These are phyloP conservation scores for Tangara arthus DNA, from an alignment of 2,797 vertebrate genomes.

Conservation along the genomic window DNA sequence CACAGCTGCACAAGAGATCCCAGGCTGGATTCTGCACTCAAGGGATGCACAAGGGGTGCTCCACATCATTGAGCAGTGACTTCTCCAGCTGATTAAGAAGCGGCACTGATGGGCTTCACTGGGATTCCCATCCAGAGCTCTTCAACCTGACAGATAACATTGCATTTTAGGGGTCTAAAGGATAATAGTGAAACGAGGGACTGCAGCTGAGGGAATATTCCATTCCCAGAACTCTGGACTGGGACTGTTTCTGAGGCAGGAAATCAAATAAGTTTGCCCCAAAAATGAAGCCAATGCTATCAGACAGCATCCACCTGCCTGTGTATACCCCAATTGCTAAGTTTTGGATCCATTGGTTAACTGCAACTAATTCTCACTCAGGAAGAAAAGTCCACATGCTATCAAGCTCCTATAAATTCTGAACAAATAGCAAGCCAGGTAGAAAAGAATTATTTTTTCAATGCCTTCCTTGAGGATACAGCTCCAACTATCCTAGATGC, in stretches of 20 bases:
- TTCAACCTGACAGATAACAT: not conserved
- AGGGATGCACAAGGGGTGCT: constrained; percentile 56
- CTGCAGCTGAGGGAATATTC: not conserved
- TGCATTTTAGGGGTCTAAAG: constrained; percentile 36
- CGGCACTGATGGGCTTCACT: constrained; percentile 40
- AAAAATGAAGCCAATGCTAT: not conserved
- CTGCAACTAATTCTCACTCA: not conserved
- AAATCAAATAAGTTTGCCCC: not conserved
- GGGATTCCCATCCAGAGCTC: constrained; percentile 43
- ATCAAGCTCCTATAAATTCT: not conserved
- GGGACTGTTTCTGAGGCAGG: not conserved
- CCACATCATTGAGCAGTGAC: constrained; percentile 62
- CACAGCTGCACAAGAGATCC: not conserved
- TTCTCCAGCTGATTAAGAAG: constrained; percentile 55
- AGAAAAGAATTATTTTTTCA: not conserved
- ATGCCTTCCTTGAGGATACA: not conserved
- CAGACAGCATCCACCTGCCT: not conserved
- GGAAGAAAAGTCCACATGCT: not conserved
- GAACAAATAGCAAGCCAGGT: not conserved
- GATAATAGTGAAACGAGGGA: not conserved
- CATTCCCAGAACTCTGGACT: not conserved
- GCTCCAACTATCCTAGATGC: not conserved
- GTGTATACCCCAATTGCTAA: not conserved
- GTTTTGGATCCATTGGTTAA: not conserved
- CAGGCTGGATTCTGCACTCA: not conserved